Percentiles rank a stretch among this genome's conserved stretches.
phyloP scores from a whole-genome alignment of 2,888 invertebrate genomes.

The Torymus auratus region DNA sequence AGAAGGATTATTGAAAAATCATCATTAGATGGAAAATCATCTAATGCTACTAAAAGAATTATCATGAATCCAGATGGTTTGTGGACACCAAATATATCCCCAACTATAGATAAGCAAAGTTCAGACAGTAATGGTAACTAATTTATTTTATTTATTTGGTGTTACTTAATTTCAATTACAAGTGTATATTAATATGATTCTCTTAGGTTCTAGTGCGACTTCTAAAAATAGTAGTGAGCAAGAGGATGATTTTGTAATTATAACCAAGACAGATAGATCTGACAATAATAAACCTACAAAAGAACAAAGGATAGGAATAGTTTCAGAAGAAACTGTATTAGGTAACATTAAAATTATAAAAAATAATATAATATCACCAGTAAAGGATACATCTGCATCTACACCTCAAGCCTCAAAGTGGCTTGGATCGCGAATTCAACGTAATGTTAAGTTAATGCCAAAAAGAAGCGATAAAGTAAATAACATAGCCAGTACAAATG shows the following conservation, averaged over 20 bases:
- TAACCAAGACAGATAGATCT: conserved; percentile 33
- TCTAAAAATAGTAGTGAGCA: conserved; percentile 30
- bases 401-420: conserved; percentile 63
- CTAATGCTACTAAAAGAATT: conserved; percentile 66
- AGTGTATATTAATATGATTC: not conserved
- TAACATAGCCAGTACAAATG: conserved; percentile 13
- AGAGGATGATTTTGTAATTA: conserved; percentile 34
- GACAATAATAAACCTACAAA: conserved; percentile 53
- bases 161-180: no score
- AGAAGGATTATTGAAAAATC: conserved; percentile 75
- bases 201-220: conserved; percentile 25
- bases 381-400: conserved; percentile 16
- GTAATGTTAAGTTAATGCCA: conserved; percentile 73
- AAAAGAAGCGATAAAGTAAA: conserved; percentile 66
- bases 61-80: conserved; percentile 71
- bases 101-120: conserved; percentile 47
- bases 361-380: not conserved
- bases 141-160: not conserved
- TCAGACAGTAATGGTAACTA: conserved; percentile 46
- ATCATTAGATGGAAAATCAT: conserved; percentile 59
- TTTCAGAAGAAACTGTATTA: conserved; percentile 71
- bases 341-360: conserved; percentile 68
- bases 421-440: conserved; percentile 71
- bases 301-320: conserved; percentile 66
- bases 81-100: conserved; percentile 64